Conservation (phyloP, 2,797 vertebrate genomes). For the Pseudochromis fuscus region DNA sequence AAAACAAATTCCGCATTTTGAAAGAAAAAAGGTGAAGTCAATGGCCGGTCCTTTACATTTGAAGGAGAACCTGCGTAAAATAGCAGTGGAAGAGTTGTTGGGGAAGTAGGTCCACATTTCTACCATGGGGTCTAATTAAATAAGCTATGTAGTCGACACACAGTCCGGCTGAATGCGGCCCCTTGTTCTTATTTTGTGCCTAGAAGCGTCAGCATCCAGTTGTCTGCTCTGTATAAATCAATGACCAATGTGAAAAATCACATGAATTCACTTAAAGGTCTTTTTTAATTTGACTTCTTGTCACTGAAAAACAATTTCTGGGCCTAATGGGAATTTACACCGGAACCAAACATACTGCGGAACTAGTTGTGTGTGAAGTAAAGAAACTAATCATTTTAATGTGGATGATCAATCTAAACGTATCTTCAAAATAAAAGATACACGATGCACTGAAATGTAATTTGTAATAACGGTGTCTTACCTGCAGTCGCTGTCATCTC, state of each 20-base stretch:
- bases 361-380: background rate
- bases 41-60: background rate
- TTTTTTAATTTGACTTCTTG: slow-evolving; percentile 21
- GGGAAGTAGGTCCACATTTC: slow-evolving; percentile 27
- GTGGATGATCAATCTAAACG: background rate
- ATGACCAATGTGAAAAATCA: slow-evolving; percentile 24
- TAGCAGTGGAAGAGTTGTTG: slow-evolving; percentile 8
- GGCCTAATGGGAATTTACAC: background rate
- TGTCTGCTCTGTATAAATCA: slow-evolving; percentile 26
- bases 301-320: background rate
- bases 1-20: slow-evolving; percentile 7
- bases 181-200: slow-evolving; percentile 50
- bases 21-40: background rate
- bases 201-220: slow-evolving; percentile 24
- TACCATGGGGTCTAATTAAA: slow-evolving; percentile 42
- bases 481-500: slow-evolving; percentile 43
- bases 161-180: slow-evolving; percentile 40
- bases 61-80: slow-evolving; percentile 19
- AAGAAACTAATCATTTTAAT: background rate
- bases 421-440: background rate
- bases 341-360: background rate
- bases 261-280: slow-evolving; percentile 24
- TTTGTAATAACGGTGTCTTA: slow-evolving; percentile 38
- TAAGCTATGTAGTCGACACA: slow-evolving; percentile 19
- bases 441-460: background rate